Base-by-base conservation (phyloP, 2,113 vertebrate species). In the Butorides virescens region DNA sequence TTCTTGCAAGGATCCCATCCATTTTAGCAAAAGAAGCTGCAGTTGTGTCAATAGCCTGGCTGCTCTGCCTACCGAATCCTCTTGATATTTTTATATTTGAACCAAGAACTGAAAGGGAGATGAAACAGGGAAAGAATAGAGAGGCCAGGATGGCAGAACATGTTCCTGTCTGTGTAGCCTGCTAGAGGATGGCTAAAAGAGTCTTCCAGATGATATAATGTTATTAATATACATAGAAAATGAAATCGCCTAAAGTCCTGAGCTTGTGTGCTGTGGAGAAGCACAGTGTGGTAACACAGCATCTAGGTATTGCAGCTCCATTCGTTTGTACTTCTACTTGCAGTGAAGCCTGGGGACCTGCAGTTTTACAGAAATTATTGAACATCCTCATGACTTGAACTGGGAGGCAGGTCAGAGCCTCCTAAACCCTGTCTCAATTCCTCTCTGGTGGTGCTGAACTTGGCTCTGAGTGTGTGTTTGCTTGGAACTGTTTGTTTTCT, bases 341-440 rank as follows among this genome's bases (percentile, higher is more conserved):
- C 44, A 68, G 39, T 63, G 72, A 65, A 80, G 32, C 46, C 23
- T 42, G 11, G 5, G n/a, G 13, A 74, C 11, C 6, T 89, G 21
- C 23, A 37, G 19, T 42, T 92, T 85, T 65, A 65, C 25, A 72
- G 39, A 70, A 82, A n/a, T 42, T 79, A 15, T 34, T 72, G 53
- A 9, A 50, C 79, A 29, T 49, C 17, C 22, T 89, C 5, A 11
- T 73, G 25, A 49, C 22, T 42, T 81, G 47, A 75, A 30, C 49
- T 76, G 32, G 10, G 61, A 46, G 21, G 50, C 13, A 50, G 26
- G 13, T 74, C 46, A 86, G 30, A 85, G 47, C 36, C 87, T 72
- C 8, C 21, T n/a, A 82, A 22, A 21, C 14, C 7, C 11, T 1
- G 1, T n/a, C 34, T 77, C 13, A n/a, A 0, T 39, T 83, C 20